Evolutionary conservation across 2,113 vertebrate genomes (phyloP), one percentile per base, ranked within the genome.

Genomic region (Rhabdornis inornatus): DNA sequence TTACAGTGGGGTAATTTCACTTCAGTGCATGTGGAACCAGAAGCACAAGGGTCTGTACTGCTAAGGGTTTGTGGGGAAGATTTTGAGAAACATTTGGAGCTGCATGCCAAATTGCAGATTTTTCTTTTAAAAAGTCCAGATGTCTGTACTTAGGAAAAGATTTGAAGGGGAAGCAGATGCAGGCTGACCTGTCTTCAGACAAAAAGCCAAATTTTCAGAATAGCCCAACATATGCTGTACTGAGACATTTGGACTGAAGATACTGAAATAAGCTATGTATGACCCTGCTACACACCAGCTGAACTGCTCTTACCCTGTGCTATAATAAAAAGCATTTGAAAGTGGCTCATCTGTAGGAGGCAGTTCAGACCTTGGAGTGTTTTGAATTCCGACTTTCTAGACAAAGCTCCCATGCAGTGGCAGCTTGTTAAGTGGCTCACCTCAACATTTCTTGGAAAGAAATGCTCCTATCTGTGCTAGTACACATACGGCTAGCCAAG

Each of bases 151-250:
- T 78, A 5, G 74, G n/a, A n/a, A 44, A 45, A 78, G 44, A 69
- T 78, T 70, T 93, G 90, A 92, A 95, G 86, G 56, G 27, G 76
- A 91, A 93, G 52, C 83, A 93, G 80, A 94, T 92, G 89, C 44
- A 78, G 35, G 31, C 49, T 89, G 86, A 88, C 83, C 90, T 80
- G 64, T 71, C 83, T 91, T 89, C 61, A 96, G 65, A 96, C 53
- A 86, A 91, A 75, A 81, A n/a, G 22, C 33, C 27, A 40, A 2
- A 81, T 81, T 89, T 90, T 89, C 69, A 57, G 37, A 92, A 52
- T 35, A 45, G 57, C n/a, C 56, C 4, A 1, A 1, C 33, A 50
- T 42, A 24, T 28, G 31, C 35, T 88, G 11, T 88, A 45, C 49
- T 53, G 45, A 55, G 50, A 65, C 4, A 3, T 49, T 6, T 65